A percentile compares a stretch with the other conserved stretches of the same genome.
Conservation (phyloP, 2,888 invertebrate genomes). For the Corythucha ciliata region DNA sequence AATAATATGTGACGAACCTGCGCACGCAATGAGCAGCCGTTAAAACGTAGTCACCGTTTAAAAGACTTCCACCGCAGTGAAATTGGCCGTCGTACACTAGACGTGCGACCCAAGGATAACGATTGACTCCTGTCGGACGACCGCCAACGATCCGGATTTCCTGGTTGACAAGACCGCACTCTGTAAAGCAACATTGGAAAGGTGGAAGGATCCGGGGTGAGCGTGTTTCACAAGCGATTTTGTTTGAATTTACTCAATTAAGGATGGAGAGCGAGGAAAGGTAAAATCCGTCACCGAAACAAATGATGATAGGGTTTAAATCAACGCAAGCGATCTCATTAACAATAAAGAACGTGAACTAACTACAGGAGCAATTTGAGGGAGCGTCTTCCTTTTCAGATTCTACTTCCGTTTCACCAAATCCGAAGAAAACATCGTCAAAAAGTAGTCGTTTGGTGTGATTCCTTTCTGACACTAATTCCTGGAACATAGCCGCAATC, state of each 20-base stretch:
- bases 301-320: no score
- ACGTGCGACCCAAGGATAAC: conserved; percentile 80
- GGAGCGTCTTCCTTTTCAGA: conserved; percentile 34
- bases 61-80: conserved; percentile 75
- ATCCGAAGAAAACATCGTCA: conserved; percentile 36
- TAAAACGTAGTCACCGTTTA: conserved; percentile 73
- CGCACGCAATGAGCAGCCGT: conserved; percentile 81
- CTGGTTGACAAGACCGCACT: conserved; percentile 74
- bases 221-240: no score
- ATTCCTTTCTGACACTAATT: conserved; percentile 24
- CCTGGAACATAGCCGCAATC: conserved; percentile 24
- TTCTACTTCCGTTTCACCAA: conserved; percentile 32
- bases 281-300: no score
- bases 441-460: conserved; percentile 33
- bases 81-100: conserved; percentile 80
- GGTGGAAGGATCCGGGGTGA: no score
- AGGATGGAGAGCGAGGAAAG: no score
- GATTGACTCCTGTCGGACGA: conserved; percentile 66
- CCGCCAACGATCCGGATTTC: conserved; percentile 82
- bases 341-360: no score
- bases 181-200: no score
- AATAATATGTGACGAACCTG: conserved; percentile 49
- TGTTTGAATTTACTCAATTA: no score
- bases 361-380: conserved; percentile 37
- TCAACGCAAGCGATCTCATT: no score